Evolutionary conservation across 2,888 invertebrate genomes (phyloP), one percentile per base, ranked within the genome.

Genomic region (Dysmachus trigonus): DNA sequence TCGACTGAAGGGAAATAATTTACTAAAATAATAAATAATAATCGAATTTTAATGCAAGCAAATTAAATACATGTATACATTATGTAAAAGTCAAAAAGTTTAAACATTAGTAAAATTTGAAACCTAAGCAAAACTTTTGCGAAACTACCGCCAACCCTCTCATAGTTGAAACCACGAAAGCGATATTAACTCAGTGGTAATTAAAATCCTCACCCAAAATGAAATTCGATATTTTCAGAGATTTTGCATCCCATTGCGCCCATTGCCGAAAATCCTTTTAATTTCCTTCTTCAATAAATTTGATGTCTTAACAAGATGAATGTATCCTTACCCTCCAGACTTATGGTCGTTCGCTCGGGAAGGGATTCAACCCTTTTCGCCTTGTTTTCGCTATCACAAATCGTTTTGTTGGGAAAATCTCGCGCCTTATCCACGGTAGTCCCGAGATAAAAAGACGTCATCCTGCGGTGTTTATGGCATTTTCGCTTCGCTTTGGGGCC

Each of bases 181-280:
- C 27, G 6, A 62, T 27, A 27, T 62, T 62, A 62, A 62, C n/a
- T 38, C 51, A 6, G 10, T 35, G 82, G 35, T 83, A 87, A 86
- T 85, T 84, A 86, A 84, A 85, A 76, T 82, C 85, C 71, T 41
- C 85, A 83, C 77, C 79, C 76, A 31, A 62, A 86, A 13, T 73
- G 85, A 84, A 84, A 85, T 86, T 83, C 86, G 79, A 86, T 85
- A 85, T 85, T 85, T 85, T 86, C 86, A 41, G 72, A 72, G 51
- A 85, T 62, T 74, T 82, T 72, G 77, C 41, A 81, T 62, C 82
- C 81, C 85, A 71, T 79, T 79, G 79, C 18, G 86, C 47, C 82
- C 72, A 30, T 86, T 77, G 77, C 72, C 74, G n/a, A 47, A 22
- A 62, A 74, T 53, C 51, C 83, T 85, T 81, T 30, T 85, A 85